phyloP scores from a whole-genome alignment of 2,113 vertebrate species.

The Setophaga kirtlandii region DNA sequence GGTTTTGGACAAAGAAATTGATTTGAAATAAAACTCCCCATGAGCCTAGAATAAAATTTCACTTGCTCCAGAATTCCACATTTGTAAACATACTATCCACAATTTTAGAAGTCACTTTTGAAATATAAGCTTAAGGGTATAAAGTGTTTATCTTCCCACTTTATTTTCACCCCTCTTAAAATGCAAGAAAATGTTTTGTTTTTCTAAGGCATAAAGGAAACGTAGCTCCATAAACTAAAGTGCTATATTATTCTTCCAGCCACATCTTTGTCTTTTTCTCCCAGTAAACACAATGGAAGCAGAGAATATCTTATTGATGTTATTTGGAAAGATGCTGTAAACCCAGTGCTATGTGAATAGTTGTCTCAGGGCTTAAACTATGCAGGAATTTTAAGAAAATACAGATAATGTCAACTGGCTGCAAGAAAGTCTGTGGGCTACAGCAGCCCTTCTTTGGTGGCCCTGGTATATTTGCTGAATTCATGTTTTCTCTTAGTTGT shows the following conservation, averaged over 20 bases:
- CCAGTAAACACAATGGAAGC: neutral
- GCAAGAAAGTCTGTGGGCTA: neutral
- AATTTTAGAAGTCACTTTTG: neutral
- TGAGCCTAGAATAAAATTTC: neutral
- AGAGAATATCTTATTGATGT: neutral
- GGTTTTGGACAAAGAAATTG: neutral
- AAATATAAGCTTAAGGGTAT: neutral
- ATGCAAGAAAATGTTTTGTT: neutral
- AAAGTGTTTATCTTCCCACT: neutral
- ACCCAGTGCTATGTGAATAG: neutral
- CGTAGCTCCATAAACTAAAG: neutral
- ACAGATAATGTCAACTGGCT: neutral
- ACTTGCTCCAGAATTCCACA: neutral
- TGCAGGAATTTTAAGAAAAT: conserved; percentile 39
- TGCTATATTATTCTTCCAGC: neutral
- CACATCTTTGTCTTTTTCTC: neutral
- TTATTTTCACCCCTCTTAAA: neutral
- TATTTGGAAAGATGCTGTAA: neutral
- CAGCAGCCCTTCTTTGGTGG: neutral
- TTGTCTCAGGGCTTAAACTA: neutral
- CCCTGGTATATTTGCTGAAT: neutral
- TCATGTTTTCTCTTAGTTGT: neutral
- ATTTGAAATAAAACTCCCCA: neutral
- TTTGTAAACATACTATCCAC: neutral
- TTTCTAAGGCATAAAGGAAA: neutral